Evolutionary conservation across 2,797 vertebrate species (phyloP).

Genomic region (Rachycentron canadum): DNA sequence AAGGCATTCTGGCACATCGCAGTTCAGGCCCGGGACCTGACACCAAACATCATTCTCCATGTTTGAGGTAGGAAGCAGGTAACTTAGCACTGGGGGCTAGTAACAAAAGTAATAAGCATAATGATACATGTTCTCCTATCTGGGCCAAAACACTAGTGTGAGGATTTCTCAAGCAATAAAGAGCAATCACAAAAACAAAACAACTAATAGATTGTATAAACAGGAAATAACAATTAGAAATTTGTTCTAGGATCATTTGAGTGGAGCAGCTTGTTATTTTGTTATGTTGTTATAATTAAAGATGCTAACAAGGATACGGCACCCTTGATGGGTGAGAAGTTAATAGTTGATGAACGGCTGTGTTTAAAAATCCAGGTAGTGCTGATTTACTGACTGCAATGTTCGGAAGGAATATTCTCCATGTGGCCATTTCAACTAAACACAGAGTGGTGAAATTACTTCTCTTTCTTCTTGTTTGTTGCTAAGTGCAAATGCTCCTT

Average conservation of each 20-base stretch:
- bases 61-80: neutral
- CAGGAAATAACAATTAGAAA: neutral
- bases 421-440: slow-evolving; percentile 31
- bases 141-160: neutral
- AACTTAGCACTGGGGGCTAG: neutral
- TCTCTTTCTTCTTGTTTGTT: neutral
- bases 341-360: neutral
- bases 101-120: neutral
- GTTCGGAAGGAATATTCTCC: neutral
- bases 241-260: neutral
- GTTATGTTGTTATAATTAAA: neutral
- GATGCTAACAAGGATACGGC: neutral
- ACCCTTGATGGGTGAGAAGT: neutral
- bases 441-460: slow-evolving; percentile 2
- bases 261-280: slow-evolving; percentile 3
- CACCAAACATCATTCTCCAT: neutral
- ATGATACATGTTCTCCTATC: neutral
- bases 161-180: neutral
- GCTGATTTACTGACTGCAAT: neutral
- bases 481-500: slow-evolving; percentile 26
- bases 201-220: neutral
- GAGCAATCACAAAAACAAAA: neutral
- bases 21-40: neutral
- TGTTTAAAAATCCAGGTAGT: neutral
- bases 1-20: slow-evolving; percentile 27